These are phyloP conservation scores for Megamerina dolium DNA, from an alignment of 2,888 invertebrate species.

Conservation along the genomic window DNA sequence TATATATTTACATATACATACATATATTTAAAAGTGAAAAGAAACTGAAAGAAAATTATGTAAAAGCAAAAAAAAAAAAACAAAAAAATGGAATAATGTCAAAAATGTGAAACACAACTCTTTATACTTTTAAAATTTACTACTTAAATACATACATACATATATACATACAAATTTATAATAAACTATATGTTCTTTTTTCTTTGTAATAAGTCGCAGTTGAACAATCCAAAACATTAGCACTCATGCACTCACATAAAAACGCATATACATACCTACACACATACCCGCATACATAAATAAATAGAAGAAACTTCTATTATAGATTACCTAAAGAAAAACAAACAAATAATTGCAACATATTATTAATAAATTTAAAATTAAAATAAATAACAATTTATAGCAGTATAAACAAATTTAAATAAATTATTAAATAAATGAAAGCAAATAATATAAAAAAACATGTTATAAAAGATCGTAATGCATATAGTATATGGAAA, in stretches of 20 bases:
- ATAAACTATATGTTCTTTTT: conserved; percentile 25
- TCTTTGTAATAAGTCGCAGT: conserved; percentile 6
- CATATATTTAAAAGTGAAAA: conserved; percentile 2
- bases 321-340: too few species aligned
- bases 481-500: conserved; percentile 5
- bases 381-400: conserved; percentile 18
- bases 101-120: neutral
- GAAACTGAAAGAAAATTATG: neutral
- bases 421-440: conserved; percentile 23
- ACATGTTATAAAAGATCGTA: conserved; percentile 7
- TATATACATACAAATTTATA: conserved; percentile 9
- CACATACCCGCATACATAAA: conserved; percentile 25
- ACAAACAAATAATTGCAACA: conserved; percentile 13
- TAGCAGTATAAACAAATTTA: conserved; percentile 25
- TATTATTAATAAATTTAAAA: neutral
- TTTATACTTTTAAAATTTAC: conserved; percentile 5
- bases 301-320: too few species aligned
- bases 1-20: conserved; percentile 8
- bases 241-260: too few species aligned
- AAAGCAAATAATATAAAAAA: conserved; percentile 19
- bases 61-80: conserved; percentile 4
- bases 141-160: conserved; percentile 8
- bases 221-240: conserved; percentile 14
- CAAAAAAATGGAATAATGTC: neutral
- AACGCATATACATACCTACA: conserved; percentile 9